Conservation (phyloP, 1,140 invertebrate species). For the Leguminivora glycinivorella region DNA sequence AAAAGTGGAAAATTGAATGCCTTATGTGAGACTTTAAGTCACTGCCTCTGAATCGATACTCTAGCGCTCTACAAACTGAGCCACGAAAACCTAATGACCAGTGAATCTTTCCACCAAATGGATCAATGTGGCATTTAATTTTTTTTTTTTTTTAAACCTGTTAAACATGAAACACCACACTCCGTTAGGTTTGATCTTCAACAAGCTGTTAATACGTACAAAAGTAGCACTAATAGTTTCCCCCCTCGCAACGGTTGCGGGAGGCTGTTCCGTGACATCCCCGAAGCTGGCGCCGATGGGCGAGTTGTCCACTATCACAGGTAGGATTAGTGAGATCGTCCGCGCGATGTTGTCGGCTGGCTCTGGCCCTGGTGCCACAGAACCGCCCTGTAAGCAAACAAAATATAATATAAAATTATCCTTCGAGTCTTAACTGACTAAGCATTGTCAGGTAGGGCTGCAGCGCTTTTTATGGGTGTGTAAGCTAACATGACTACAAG, state of each 20-base stretch:
- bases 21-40: too few species aligned
- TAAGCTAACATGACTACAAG: too few species aligned
- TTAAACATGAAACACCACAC: background rate
- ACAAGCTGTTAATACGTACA: slow-evolving; percentile 47
- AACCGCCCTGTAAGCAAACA: slow-evolving; percentile 42
- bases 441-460: too few species aligned
- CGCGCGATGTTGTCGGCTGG: slow-evolving; percentile 48
- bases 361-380: slow-evolving; percentile 46
- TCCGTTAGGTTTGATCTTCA: background rate
- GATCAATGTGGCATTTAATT: too few species aligned
- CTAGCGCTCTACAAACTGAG: too few species aligned
- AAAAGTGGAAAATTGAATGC: too few species aligned
- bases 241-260: slow-evolving; percentile 37
- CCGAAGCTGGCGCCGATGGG: slow-evolving; percentile 49
- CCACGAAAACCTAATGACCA: too few species aligned
- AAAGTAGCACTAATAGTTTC: slow-evolving; percentile 52
- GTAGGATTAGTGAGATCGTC: slow-evolving; percentile 53
- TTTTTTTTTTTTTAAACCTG: too few species aligned
- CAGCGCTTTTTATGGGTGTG: too few species aligned
- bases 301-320: slow-evolving; percentile 49
- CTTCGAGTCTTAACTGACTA: too few species aligned
- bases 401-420: background rate
- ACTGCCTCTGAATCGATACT: too few species aligned
- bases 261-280: slow-evolving; percentile 50
- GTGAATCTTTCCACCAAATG: too few species aligned